phyloP scores from a whole-genome alignment of 2,797 vertebrate genomes.

The Paratrypauchen microcephalus region DNA sequence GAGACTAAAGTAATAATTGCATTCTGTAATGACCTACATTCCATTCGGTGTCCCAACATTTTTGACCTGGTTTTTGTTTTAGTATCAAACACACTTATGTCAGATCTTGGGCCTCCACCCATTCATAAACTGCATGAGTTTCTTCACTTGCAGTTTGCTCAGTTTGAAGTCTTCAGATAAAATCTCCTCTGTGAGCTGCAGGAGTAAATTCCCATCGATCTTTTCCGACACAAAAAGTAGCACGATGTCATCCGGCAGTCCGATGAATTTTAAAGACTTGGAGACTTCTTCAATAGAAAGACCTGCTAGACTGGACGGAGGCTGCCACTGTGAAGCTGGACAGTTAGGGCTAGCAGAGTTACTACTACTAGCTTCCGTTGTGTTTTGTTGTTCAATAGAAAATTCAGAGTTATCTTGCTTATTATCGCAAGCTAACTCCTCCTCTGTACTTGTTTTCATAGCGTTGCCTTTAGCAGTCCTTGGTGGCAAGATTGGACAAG shows the following conservation, averaged over 20 bases:
- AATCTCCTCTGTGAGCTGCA: slow-evolving; percentile 96
- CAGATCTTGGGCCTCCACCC: slow-evolving; percentile 98
- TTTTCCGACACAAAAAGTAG: slow-evolving; percentile 91
- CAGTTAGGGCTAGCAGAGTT: slow-evolving; percentile 69
- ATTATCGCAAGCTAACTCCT: slow-evolving; percentile 70
- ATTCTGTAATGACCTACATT: neutral
- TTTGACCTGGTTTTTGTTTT: neutral
- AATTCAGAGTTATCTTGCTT: slow-evolving; percentile 68
- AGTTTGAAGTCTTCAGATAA: slow-evolving; percentile 95
- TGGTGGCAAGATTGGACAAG: slow-evolving; percentile 92
- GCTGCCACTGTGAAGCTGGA: slow-evolving; percentile 82
- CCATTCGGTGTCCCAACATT: neutral
- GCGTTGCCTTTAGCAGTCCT: slow-evolving; percentile 83
- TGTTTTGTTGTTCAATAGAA: slow-evolving; percentile 66
- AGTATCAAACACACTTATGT: slow-evolving; percentile 22
- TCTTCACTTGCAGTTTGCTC: slow-evolving; percentile 98
- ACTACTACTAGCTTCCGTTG: slow-evolving; percentile 73
- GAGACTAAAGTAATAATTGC: neutral
- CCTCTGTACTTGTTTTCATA: slow-evolving; percentile 70
- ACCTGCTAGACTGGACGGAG: slow-evolving; percentile 86
- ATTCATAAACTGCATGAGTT: slow-evolving; percentile 96
- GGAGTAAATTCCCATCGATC: slow-evolving; percentile 94
- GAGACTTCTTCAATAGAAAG: slow-evolving; percentile 95
- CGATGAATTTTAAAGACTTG: slow-evolving; percentile 92
- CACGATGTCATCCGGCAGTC: slow-evolving; percentile 89